phyloP scores from a whole-genome alignment of 2,113 vertebrate species.

The Trematocara stigmaticum region DNA sequence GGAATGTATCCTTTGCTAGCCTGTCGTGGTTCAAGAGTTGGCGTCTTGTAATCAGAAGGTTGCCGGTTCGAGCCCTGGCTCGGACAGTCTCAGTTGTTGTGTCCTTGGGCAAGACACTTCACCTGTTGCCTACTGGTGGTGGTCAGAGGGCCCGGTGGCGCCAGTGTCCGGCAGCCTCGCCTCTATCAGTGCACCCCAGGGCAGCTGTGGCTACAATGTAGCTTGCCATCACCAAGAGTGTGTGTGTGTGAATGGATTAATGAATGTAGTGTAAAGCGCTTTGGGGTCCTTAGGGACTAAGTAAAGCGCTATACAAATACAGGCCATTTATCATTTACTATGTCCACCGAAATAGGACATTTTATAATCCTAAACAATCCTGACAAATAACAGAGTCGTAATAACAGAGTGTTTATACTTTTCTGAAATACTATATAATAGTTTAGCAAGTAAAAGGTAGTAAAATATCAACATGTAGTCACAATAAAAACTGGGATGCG shows the following conservation, averaged over 20 bases:
- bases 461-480: neutral
- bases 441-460: neutral
- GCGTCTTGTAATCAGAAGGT: neutral
- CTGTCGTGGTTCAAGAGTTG: neutral
- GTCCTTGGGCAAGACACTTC: neutral
- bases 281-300: neutral
- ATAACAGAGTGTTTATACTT: neutral
- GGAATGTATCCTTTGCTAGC: constrained; percentile 83
- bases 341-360: neutral
- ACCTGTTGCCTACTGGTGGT: neutral
- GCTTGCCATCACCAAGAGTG: neutral
- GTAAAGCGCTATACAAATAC: neutral
- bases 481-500: neutral
- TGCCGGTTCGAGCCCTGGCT: neutral
- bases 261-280: neutral
- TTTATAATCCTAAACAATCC: neutral
- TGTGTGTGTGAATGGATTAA: neutral
- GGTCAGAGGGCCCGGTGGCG: neutral
- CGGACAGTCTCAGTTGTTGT: rapidly evolving
- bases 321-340: neutral
- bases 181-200: neutral
- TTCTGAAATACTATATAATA: neutral
- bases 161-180: neutral
- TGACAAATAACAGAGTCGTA: neutral
- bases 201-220: neutral